Evolutionary conservation across 2,888 invertebrate species (phyloP), one percentile per base, ranked within the genome.

Genomic region (Malthinus seriepunctatus): DNA sequence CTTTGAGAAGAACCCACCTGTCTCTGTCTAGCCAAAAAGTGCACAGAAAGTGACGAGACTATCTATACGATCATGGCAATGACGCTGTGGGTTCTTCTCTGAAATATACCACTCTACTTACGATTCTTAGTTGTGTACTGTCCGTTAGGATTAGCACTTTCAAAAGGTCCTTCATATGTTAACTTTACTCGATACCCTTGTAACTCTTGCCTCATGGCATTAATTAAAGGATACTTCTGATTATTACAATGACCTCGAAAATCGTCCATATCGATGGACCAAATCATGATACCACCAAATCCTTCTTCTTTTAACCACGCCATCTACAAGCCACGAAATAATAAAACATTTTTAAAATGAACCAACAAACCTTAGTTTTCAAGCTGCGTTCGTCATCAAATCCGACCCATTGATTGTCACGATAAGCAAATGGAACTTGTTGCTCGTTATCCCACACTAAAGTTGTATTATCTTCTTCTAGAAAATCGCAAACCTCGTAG

Each of bases 231-330:
- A 77, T 90, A 97, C 73, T 93, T 94, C 39, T 93, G 93, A 51
- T 89, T 88, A 8, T 95, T 95, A 71, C 97, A 97, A 8, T 88
- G 86, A 8, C 95, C 95, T 63, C 88, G 83, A 81, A 96, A 97
- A 78, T 97, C 97, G 72, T 97, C 97, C 93, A 96, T 91, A 72
- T 97, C 96, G 23, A 96, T 85, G 0, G 95, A 95, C 96, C 96
- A 97, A 48, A 97, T 90, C 94, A 97, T 97, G 55, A 96, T 93
- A 12, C 97, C 97, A 37, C 95, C 96, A 65, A 94, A 94, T 23
- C 93, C 95, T 84, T 93, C 92, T 73, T 94, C 93, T 76, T 93
- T 94, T 58, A 95, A 81, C 95, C 95, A 96, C 57, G 90, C 88
- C 88, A 93, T 93, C 94, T 95, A 74, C 1, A 71, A 71, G 42